Conservation (phyloP, 2,888 invertebrate genomes). For the Horisme vitalbata region DNA sequence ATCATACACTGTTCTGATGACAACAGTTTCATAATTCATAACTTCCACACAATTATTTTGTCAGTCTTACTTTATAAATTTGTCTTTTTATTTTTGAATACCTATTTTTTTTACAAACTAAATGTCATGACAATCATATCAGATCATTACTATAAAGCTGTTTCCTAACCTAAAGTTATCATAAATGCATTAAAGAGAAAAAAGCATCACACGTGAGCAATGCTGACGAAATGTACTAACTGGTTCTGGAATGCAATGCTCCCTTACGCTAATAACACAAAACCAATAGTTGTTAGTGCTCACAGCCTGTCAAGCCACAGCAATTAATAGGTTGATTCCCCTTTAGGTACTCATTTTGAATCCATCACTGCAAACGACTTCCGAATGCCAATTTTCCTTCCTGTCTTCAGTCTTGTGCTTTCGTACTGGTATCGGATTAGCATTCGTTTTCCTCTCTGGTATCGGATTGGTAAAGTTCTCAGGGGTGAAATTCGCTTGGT, state of each 20-base stretch:
- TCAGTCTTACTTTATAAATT: constrained; percentile 25
- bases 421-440: too few relatives aligned
- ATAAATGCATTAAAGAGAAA: constrained; percentile 14
- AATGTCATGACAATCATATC: constrained; percentile 1
- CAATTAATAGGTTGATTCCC: constrained; percentile 1
- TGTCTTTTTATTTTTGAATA: constrained; percentile 21
- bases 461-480: constrained; percentile 61
- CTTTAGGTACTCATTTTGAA: constrained; percentile 26
- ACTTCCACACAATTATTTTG: constrained; percentile 2
- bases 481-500: constrained; percentile 69
- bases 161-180: constrained; percentile 1
- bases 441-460: constrained; percentile 42
- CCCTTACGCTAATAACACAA: constrained; percentile 26
- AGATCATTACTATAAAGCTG: constrained; percentile 5
- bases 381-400: constrained; percentile 18
- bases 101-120: constrained; percentile 2
- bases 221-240: constrained; percentile 10
- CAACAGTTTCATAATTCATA: constrained; percentile 1
- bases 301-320: constrained; percentile 26
- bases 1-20: background rate
- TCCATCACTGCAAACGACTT: constrained; percentile 9
- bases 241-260: constrained; percentile 25
- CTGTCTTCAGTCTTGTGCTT: too few relatives aligned
- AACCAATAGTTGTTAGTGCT: constrained; percentile 20
- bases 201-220: constrained; percentile 6